Base-by-base conservation (phyloP, 2,888 invertebrate species). In the Dryobotodes eremita region DNA sequence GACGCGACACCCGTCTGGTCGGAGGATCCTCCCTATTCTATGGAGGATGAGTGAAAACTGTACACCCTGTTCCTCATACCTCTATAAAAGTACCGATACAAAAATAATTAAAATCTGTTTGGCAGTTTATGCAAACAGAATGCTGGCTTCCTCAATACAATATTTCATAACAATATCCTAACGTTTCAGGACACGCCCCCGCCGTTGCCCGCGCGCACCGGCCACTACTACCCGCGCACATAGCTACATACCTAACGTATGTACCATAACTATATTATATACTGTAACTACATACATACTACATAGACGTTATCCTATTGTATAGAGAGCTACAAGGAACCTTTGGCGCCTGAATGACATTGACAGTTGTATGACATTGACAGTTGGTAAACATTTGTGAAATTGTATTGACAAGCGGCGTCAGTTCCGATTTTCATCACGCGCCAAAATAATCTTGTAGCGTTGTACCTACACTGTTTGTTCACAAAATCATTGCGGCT, bases 141-240 rank as follows among this genome's bases (percentile, higher is more conserved):
- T 62, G 0, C 62, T 61, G 36, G 11, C 4, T 23, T 62, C 36
- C 31, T 62, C 11, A 36, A 23, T 62, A 23, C 23, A 62, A 62
- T 36, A 62, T 36, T 36, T 36, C 36, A 36, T 11, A 55, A 76
- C 5, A 64, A 48, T 4, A 64, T 7, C 6, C 0, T n/a, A 15
- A 26, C n/a, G 20, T 91, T 92, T 0, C 94, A 97, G 96, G 96
- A 97, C 87, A 96, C 96, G 0, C 96, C 96, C 10, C 96, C 96
- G 8, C 96, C 96, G 61, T 91, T 97, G 50, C 96, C 96, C n/a
- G 96, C 96, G 15, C 96, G 96, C 89, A 96, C 96, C 59, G 96
- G 96, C 11, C 96, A 95, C 89, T 96, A 95, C 90, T 97, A 92
- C 91, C 96, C 96, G 11, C 95, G 97, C 90, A 95, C 96, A 95